Conservation (phyloP, 2,113 vertebrate species). For the Chaenogobius annularis region DNA sequence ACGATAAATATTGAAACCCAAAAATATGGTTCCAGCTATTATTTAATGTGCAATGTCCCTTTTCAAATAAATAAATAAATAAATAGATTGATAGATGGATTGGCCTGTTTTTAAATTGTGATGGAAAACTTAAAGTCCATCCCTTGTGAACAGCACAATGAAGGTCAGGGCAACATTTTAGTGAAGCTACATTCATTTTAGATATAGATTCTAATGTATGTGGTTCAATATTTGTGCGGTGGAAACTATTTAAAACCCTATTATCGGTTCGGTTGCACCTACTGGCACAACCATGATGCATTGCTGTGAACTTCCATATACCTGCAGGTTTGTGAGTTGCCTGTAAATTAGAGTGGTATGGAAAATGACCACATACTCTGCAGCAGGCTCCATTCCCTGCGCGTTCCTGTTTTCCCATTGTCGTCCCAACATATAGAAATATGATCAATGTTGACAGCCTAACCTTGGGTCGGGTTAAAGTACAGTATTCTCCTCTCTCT, state of each 20-base stretch:
- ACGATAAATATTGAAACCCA: no score
- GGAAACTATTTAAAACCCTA: background rate
- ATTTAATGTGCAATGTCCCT: no score
- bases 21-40: no score
- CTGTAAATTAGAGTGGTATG: background rate
- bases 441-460: conserved; percentile 63
- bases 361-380: background rate
- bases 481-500: conserved; percentile 35
- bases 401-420: conserved; percentile 24
- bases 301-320: background rate
- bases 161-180: background rate
- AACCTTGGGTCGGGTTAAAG: conserved; percentile 49
- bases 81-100: no score
- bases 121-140: background rate
- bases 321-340: conserved; percentile 1
- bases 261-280: background rate
- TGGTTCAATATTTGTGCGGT: background rate
- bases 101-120: background rate
- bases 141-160: background rate
- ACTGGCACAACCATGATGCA: background rate
- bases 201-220: no score
- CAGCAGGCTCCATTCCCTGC: conserved; percentile 7
- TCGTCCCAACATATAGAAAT: conserved; percentile 30
- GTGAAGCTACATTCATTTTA: background rate
- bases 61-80: no score